Percentiles rank a stretch among this genome's conserved stretches.
phyloP scores from a whole-genome alignment of 2,113 vertebrate genomes.

The Trochalopteron elliotii region DNA sequence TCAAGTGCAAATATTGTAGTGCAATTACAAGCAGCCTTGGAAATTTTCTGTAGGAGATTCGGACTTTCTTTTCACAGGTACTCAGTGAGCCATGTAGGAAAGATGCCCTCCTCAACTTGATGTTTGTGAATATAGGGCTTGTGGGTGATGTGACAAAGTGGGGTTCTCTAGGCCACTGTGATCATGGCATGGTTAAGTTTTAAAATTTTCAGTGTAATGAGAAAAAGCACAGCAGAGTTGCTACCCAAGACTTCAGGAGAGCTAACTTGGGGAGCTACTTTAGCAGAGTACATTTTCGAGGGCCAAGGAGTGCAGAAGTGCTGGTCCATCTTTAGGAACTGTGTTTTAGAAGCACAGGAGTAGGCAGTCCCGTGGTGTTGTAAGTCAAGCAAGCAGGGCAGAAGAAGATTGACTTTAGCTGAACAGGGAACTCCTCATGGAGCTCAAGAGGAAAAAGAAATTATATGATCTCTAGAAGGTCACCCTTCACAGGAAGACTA shows the following conservation, averaged over 20 bases:
- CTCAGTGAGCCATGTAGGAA: neutral
- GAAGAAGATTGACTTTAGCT: neutral
- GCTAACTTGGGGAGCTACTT: rapidly evolving
- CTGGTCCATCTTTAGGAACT: neutral
- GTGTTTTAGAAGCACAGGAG: neutral
- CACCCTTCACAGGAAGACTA: neutral
- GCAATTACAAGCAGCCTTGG: neutral
- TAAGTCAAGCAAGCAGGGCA: neutral
- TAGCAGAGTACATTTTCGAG: neutral
- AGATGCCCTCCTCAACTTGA: neutral
- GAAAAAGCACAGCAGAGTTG: neutral
- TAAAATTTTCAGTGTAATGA: neutral
- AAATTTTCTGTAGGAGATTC: neutral
- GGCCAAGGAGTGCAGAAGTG: neutral
- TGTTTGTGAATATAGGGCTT: neutral
- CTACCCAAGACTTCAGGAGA: neutral
- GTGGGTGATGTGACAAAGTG: neutral
- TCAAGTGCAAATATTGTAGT: rapidly evolving
- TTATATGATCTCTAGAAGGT: neutral
- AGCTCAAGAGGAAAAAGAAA: neutral
- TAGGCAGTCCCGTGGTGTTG: rapidly evolving
- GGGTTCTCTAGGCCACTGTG: neutral
- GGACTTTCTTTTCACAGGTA: neutral
- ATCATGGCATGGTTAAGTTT: neutral
- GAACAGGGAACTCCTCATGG: neutral